Evolutionary conservation across 1,140 invertebrate species (phyloP), one percentile per base, ranked within the genome.

Genomic region (Metaphire vulgaris): DNA sequence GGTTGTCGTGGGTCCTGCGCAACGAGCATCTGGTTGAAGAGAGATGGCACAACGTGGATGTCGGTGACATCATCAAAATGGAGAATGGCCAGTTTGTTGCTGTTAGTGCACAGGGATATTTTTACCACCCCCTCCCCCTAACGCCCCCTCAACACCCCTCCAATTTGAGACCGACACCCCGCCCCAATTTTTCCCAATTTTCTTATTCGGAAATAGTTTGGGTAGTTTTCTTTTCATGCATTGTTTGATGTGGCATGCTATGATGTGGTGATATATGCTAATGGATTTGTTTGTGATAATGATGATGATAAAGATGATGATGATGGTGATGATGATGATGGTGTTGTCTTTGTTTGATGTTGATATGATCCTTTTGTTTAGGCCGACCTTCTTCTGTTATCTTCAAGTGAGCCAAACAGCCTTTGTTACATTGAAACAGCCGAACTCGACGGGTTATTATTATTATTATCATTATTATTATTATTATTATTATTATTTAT

Each of bases 31-130:
- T 97, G 85, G 90, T 91, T 81, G 92, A 92, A 82, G 90, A 92
- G 1, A 89, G 92, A 80, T 99, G 96, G 96, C 92, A 94, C 81
- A 91, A 98, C 29, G 81, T 88, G 0, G 77, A 84, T 68, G 96
- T 98, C 14, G 97, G 97, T 0, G 97, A 99, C 87, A 88, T 99
- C 75, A 92, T 99, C 31, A 96, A 98, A 87, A 88, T 99, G n/a
- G 74, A 79, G 28, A 83, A 81, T 79, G 80, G 81, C 65, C 80
- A 81, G 67, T 82, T 84, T 65, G 84, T 87, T 74, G 84, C 86
- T 12, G 85, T 86, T 80, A 82, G 85, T 82, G 68, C 41, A 28
- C 26, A 26, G 14, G 56, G 14, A 14, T 65, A 15, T 65, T n/a
- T 65, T 14, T n/a, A n/a, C n/a, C n/a, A n/a, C n/a, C n/a, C n/a